These are phyloP conservation scores for Candoia aspera DNA, from an alignment of 2,113 vertebrate genomes.

Conservation along the genomic window DNA sequence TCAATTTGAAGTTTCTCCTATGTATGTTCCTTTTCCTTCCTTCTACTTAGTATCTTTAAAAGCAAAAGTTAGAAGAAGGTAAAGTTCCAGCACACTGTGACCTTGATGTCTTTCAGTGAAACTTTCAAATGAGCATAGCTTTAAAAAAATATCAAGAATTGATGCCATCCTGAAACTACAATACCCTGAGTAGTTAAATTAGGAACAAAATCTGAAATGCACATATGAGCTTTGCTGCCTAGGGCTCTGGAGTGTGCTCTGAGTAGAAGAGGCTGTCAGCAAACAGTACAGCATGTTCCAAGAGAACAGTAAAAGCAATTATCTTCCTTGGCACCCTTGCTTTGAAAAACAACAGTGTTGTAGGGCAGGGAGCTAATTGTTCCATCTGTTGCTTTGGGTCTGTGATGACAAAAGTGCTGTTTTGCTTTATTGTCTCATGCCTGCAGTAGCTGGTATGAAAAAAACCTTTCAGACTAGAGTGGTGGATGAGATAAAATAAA, in stretches of 20 bases:
- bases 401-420: neutral
- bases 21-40: neutral
- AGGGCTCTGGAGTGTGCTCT: conserved; percentile 39
- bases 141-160: neutral
- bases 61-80: neutral
- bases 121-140: neutral
- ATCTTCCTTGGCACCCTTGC: conserved; percentile 35
- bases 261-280: conserved; percentile 48
- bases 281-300: conserved; percentile 36
- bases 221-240: conserved; percentile 29
- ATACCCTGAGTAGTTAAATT: neutral
- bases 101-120: conserved; percentile 11
- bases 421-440: neutral
- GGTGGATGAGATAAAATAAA: neutral
- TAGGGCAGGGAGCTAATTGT: conserved; percentile 50
- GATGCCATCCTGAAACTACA: conserved; percentile 26
- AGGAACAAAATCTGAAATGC: conserved; percentile 35
- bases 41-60: neutral
- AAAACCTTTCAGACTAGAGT: neutral
- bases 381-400: conserved; percentile 55
- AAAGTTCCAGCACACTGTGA: neutral
- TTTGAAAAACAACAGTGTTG: neutral
- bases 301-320: conserved; percentile 46
- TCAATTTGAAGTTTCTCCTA: neutral
- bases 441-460: neutral